phyloP scores from a whole-genome alignment of 2,797 vertebrate species.

The Sphaeramia orbicularis region DNA sequence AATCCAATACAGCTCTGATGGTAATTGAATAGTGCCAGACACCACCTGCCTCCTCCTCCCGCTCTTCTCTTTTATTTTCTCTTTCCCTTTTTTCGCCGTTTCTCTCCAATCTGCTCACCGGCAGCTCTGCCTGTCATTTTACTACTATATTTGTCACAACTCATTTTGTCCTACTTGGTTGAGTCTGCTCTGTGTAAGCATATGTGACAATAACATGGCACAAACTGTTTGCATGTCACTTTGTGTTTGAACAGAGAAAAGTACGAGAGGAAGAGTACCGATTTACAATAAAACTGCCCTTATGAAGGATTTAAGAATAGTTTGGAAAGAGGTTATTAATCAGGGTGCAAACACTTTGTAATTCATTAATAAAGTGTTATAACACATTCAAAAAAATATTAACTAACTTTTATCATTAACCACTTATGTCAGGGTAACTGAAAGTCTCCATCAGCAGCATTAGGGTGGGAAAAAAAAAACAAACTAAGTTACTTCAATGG shows the following conservation, averaged over 20 bases:
- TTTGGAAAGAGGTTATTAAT: too few relatives aligned
- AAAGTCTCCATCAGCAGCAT: too few relatives aligned
- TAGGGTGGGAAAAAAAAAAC: too few relatives aligned
- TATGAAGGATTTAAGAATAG: too few relatives aligned
- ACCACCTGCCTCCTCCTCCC: constrained; percentile 75
- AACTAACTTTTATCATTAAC: too few relatives aligned
- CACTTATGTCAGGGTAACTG: too few relatives aligned
- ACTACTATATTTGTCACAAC: constrained; percentile 66
- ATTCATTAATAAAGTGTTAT: too few relatives aligned
- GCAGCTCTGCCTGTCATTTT: constrained; percentile 61
- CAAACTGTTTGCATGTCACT: constrained; percentile 12
- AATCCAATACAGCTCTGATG: constrained; percentile 78
- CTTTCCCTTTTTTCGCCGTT: constrained; percentile 60
- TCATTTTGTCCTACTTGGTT: constrained; percentile 44
- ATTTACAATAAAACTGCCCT: too few relatives aligned
- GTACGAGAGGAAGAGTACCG: too few relatives aligned
- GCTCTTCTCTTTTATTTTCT: constrained; percentile 62
- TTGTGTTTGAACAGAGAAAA: constrained; percentile 18
- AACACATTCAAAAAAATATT: too few relatives aligned
- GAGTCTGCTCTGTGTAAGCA: constrained; percentile 8
- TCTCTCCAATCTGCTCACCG: constrained; percentile 67
- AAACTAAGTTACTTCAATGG: too few relatives aligned
- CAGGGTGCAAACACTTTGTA: too few relatives aligned
- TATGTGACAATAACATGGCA: constrained; percentile 17
- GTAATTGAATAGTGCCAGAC: constrained; percentile 82